Conservation (phyloP, 2,797 vertebrate species). For the Astyanax mexicanus region DNA sequence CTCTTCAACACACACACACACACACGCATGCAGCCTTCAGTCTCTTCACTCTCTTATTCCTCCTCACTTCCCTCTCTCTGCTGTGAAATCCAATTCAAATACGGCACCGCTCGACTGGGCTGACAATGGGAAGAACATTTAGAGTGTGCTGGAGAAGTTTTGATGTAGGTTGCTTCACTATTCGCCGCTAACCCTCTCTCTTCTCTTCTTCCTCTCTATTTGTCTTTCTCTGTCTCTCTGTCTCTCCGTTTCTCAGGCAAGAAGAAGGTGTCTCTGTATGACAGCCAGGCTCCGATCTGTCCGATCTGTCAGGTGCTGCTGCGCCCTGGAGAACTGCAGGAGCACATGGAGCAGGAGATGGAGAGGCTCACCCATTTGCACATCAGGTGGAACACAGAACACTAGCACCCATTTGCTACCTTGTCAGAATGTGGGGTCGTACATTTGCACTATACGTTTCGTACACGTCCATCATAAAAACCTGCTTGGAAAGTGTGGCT, state of each 20-base stretch:
- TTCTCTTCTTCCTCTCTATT: slow-evolving; percentile 59
- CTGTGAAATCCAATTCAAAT: slow-evolving; percentile 75
- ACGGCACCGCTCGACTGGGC: slow-evolving; percentile 65
- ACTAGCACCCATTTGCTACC: slow-evolving; percentile 20
- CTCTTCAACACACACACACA: slow-evolving; percentile 36
- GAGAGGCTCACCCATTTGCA: slow-evolving; percentile 92
- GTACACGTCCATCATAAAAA: too few relatives aligned
- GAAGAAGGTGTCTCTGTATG: slow-evolving; percentile 95
- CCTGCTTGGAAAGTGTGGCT: too few relatives aligned
- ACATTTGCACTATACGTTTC: neutral
- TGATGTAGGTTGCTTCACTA: slow-evolving; percentile 47
- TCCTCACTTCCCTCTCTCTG: slow-evolving; percentile 53
- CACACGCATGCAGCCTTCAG: slow-evolving; percentile 39
- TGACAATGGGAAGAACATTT: slow-evolving; percentile 41
- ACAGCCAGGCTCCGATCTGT: slow-evolving; percentile 97
- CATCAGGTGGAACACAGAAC: slow-evolving; percentile 82
- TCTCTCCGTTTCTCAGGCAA: slow-evolving; percentile 83
- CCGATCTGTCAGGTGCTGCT: slow-evolving; percentile 98
- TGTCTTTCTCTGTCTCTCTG: slow-evolving; percentile 50
- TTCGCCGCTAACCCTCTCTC: slow-evolving; percentile 16
- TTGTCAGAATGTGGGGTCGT: neutral
- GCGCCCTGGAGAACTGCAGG: slow-evolving; percentile 93
- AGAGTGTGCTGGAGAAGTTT: slow-evolving; percentile 39
- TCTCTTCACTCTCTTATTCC: slow-evolving; percentile 51
- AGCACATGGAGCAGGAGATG: slow-evolving; percentile 98